phyloP scores from a whole-genome alignment of 2,797 vertebrate species.

The Chaunax sp. region DNA sequence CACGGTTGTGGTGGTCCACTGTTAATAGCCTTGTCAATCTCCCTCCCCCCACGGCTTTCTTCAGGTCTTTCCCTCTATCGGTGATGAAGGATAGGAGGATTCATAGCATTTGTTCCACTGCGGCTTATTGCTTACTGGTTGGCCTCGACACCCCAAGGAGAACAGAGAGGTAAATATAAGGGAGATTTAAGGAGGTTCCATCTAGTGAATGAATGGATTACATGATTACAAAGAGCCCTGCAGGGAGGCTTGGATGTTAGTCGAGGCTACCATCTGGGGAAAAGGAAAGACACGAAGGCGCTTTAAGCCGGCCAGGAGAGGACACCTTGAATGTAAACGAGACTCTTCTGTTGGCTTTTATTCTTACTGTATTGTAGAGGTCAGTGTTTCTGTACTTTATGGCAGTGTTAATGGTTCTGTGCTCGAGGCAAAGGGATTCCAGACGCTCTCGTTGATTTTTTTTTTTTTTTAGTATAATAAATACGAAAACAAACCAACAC shows the following conservation, averaged over 20 bases:
- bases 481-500: too few relatives aligned
- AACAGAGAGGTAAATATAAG: slow-evolving; percentile 63
- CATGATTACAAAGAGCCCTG: slow-evolving; percentile 66
- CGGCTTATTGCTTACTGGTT: slow-evolving; percentile 72
- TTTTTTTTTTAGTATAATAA: too few relatives aligned
- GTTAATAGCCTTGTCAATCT: slow-evolving; percentile 57
- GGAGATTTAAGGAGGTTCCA: slow-evolving; percentile 65
- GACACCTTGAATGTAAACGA: slow-evolving; percentile 25
- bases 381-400: too few relatives aligned
- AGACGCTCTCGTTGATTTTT: too few relatives aligned
- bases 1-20: slow-evolving; percentile 35
- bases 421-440: too few relatives aligned
- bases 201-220: slow-evolving; percentile 68
- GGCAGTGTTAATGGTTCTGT: too few relatives aligned
- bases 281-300: slow-evolving; percentile 25
- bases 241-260: slow-evolving; percentile 45
- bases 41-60: slow-evolving; percentile 42
- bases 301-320: slow-evolving; percentile 14
- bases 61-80: slow-evolving; percentile 45
- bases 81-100: slow-evolving; percentile 53
- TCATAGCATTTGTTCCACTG: slow-evolving; percentile 48
- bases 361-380: not conserved
- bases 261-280: slow-evolving; percentile 35
- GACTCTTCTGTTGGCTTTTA: not conserved
- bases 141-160: slow-evolving; percentile 56